Percentiles rank a stretch among this genome's conserved stretches.
These are phyloP conservation scores for Pollachius pollachius DNA, from an alignment of 2,113 vertebrate genomes.

Conservation along the genomic window DNA sequence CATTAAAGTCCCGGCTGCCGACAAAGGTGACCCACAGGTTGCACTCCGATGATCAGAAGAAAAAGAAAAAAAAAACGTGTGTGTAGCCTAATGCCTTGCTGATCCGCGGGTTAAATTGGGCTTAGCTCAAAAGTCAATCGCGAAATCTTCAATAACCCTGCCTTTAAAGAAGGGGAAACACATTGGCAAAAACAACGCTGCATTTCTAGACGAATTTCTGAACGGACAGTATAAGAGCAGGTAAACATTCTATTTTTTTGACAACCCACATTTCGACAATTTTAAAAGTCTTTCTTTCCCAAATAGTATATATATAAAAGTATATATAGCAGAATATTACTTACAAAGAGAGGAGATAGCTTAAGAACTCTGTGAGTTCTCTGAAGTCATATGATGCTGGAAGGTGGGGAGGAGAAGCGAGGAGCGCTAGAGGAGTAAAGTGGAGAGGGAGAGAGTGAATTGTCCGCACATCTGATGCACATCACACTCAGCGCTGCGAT, in stretches of 20 bases:
- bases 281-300: neutral
- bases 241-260: no score
- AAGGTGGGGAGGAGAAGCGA: slow-evolving; percentile 74
- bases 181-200: no score
- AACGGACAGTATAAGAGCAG: no score
- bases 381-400: slow-evolving; percentile 85
- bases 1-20: slow-evolving; percentile 13
- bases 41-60: slow-evolving; percentile 14
- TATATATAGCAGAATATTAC: slow-evolving; percentile 84
- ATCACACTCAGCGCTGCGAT: slow-evolving; percentile 20
- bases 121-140: no score
- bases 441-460: slow-evolving; percentile 38
- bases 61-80: no score
- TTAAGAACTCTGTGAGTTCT: slow-evolving; percentile 90
- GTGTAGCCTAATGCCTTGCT: no score
- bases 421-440: slow-evolving; percentile 28
- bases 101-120: no score
- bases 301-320: neutral
- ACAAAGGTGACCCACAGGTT: slow-evolving; percentile 29
- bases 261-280: no score
- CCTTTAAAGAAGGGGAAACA: no score
- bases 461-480: slow-evolving; percentile 32
- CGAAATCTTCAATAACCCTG: no score
- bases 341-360: slow-evolving; percentile 92
- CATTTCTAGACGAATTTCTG: no score